Base-by-base conservation (phyloP, 2,113 vertebrate species). In the Ancistrus triradiatus region DNA sequence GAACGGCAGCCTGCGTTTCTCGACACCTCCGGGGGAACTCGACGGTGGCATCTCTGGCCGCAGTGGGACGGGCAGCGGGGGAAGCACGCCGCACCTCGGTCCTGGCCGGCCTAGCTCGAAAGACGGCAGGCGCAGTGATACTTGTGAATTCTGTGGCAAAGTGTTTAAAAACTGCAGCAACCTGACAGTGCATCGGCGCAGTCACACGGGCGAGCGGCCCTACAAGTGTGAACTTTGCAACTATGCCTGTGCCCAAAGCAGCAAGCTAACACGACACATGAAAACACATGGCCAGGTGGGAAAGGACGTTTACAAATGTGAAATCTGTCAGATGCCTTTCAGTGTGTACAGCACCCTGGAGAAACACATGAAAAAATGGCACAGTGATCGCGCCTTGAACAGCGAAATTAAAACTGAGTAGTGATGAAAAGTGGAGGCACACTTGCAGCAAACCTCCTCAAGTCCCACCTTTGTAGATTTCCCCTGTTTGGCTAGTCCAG, bases 321-420 rank as follows among this genome's bases (percentile, higher is more conserved):
- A 99, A 87, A 97, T 99, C 92, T 99, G 96, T 93, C 89, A 99
- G 91, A 99, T 99, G 96, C 96, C 96, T 94, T 99, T 99, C 94
- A 99, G 96, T 90, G 96, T 99, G 93, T 99, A 98, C 92, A 99
- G 96, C 92, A 99, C 96, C 90, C 93, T 99, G 92, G 96, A 99
- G 93, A 99, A 99, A 96, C 95, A 99, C 92, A 98, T 99, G 96
- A 99, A 99, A 94, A 99, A 98, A 91, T 99, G 96, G 96, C 96
- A 98, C 94, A 98, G 93, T 90, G 95, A 98, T 87, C 94, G 94
- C 88, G 90, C 93, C 84, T 92, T 97, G 93, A 98, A 91, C 93
- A 94, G 90, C 88, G 96, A 98, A 90, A 98, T 98, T 90, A 97
- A 97, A 91, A 97, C 96, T 84, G 96, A 98, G 90, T 98, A 98